Percentiles rank a stretch among this genome's conserved stretches.
Conservation (phyloP, 2,888 invertebrate species). For the Arge pagana region DNA sequence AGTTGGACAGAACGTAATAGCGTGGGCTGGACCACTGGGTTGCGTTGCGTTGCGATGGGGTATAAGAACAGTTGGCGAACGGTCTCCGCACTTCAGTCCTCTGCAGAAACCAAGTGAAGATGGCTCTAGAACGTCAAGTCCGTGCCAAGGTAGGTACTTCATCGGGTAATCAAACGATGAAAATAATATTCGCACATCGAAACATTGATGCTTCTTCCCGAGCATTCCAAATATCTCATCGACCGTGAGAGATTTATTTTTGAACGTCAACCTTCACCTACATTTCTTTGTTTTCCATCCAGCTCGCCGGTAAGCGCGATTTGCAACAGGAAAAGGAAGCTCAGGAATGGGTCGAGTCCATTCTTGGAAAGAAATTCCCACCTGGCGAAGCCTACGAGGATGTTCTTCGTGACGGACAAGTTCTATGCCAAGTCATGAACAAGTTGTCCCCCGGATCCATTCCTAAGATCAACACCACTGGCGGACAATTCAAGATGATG, state of each 20-base stretch:
- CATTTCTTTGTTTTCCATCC: conserved; percentile 24
- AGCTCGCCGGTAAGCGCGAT: conserved; percentile 85
- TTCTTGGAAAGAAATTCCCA: conserved; percentile 88
- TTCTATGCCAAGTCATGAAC: conserved; percentile 94
- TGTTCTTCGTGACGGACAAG: conserved; percentile 87
- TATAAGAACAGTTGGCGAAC: conserved; percentile 48
- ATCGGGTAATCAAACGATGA: too few species aligned
- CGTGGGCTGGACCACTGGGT: conserved; percentile 44
- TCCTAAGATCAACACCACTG: conserved; percentile 88
- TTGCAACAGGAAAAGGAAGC: conserved; percentile 83
- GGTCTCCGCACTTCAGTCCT: conserved; percentile 48
- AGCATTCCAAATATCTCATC: not conserved
- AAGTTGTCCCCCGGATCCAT: conserved; percentile 87
- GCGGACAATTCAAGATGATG: conserved; percentile 99
- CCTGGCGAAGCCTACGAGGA: conserved; percentile 83
- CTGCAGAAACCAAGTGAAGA: conserved; percentile 56
- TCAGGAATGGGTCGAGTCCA: conserved; percentile 88
- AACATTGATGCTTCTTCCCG: not conserved
- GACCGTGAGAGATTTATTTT: not conserved
- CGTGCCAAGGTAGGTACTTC: conserved; percentile 91
- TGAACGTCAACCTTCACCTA: conserved; percentile 6
- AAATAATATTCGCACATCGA: conserved; percentile 30
- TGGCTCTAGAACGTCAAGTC: conserved; percentile 93
- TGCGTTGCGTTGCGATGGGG: conserved; percentile 34
- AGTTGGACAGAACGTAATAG: conserved; percentile 40